A percentile compares a stretch with the other conserved stretches of the same genome.
These are phyloP conservation scores for Megaleporinus macrocephalus DNA, from an alignment of 2,113 vertebrate genomes.

Conservation along the genomic window DNA sequence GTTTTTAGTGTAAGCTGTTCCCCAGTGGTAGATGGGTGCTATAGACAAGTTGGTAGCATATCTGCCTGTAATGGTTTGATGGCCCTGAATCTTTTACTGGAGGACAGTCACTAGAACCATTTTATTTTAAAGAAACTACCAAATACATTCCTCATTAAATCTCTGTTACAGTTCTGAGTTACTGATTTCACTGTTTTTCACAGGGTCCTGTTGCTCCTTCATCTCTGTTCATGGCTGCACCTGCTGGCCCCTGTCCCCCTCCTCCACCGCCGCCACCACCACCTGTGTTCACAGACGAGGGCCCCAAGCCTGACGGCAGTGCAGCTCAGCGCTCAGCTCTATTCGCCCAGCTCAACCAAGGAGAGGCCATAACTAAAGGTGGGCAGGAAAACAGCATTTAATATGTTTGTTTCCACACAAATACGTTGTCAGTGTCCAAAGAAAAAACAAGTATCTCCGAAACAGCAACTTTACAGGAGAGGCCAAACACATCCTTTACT, in stretches of 20 bases:
- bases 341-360: slow-evolving; percentile 94
- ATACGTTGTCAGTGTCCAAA: no score
- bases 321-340: slow-evolving; percentile 82
- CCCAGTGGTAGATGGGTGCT: no score
- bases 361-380: slow-evolving; percentile 93
- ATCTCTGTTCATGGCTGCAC: slow-evolving; percentile 66
- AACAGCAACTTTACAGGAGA: no score
- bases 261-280: slow-evolving; percentile 83
- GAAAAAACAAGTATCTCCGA: no score
- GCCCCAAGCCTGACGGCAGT: slow-evolving; percentile 66
- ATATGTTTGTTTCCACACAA: neutral
- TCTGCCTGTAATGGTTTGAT: no score
- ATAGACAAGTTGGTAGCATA: no score
- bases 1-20: no score
- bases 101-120: no score
- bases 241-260: slow-evolving; percentile 69
- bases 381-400: slow-evolving; percentile 26
- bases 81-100: no score
- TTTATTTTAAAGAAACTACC: no score
- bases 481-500: no score
- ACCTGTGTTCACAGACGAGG: slow-evolving; percentile 68
- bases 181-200: neutral
- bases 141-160: neutral
- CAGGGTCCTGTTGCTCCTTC: slow-evolving; percentile 87
- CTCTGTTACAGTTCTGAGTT: neutral